Base-by-base conservation (phyloP, 2,113 vertebrate genomes). In the Penelope pileata region DNA sequence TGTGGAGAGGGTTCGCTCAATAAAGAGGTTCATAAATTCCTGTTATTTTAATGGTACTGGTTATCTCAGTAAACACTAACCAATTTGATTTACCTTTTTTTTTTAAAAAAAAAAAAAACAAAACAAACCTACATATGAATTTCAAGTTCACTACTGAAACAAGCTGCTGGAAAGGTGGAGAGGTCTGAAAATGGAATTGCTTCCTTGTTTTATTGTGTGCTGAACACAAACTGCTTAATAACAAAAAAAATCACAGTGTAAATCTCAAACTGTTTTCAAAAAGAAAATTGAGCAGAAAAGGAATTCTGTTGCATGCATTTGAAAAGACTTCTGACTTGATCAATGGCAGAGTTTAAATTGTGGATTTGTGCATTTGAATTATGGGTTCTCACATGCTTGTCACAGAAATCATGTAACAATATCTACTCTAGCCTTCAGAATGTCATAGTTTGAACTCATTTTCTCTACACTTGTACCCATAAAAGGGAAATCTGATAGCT, bases 201-300 rank as follows among this genome's bases (percentile, higher is more conserved):
- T 82, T 7, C 6, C 21, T 94, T 89, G 36, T 60, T 82, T 77
- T 38, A 10, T 66, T 45, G 14, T 56, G 14, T 56, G 42, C 42
- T 75, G 67, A 23, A 24, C 22, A n/a, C 8, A 64, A 43, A 86
- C 36, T 56, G 32, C 32, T 63, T 48, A n/a, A 24, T 32, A 6
- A 1, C 19, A 7, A 5, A 1, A 22, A 9, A 84, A n/a, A 1
- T 48, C 34, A 75, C 40, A 12, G 5, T 38, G 22, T 34, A 74
- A 53, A 40, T 29, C 16, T 15, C 40, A 86, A 53, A 34, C 43
- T 29, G 9, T 16, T 89, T 72, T 40, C 36, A 62, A 8, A 51
- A 69, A 62, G 66, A 50, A 8, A 45, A 51, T 0, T 12, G 18
- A 3, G 22, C 0, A 1, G 24, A 32, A 75, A 72, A 43, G 21